Evolutionary conservation across 92 coral and sea anemone species (phyloP).

Genomic region (Heliopora coerulea): DNA sequence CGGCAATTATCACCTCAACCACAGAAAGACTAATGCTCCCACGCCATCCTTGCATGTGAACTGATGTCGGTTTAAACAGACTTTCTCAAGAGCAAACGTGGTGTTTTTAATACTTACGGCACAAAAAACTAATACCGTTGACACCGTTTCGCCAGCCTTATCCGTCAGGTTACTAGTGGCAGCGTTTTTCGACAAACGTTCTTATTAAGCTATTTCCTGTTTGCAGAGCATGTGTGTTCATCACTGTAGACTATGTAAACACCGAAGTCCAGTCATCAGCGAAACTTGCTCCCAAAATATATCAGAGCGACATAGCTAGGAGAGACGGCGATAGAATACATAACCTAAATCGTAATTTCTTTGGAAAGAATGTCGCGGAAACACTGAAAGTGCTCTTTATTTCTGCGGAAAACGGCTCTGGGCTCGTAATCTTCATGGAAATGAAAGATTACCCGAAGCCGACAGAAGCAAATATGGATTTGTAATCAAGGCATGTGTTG

Average conservation of each 20-base stretch:
- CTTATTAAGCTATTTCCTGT: conserved; percentile 3
- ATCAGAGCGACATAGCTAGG: too few species aligned
- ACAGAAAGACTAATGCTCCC: too few species aligned
- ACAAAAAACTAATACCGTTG: too few species aligned
- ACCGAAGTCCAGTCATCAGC: neutral
- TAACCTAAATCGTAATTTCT: neutral
- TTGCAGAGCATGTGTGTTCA: neutral
- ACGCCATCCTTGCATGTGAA: too few species aligned
- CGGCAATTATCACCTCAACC: too few species aligned
- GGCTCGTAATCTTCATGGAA: neutral
- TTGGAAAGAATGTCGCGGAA: neutral
- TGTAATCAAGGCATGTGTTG: conserved; percentile 8
- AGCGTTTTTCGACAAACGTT: neutral
- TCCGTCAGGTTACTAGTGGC: too few species aligned
- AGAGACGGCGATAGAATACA: too few species aligned
- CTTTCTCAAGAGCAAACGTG: too few species aligned
- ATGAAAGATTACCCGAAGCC: neutral
- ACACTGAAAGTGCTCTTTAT: neutral
- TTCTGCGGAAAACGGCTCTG: neutral
- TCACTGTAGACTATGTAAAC: neutral
- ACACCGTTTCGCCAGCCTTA: neutral
- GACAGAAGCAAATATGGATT: conserved; percentile 12
- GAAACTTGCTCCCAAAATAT: too few species aligned
- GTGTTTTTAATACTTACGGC: too few species aligned
- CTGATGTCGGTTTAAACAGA: too few species aligned